Base-by-base conservation (phyloP, 2,888 invertebrate species). In the Dyspetes luteomarginatus region DNA sequence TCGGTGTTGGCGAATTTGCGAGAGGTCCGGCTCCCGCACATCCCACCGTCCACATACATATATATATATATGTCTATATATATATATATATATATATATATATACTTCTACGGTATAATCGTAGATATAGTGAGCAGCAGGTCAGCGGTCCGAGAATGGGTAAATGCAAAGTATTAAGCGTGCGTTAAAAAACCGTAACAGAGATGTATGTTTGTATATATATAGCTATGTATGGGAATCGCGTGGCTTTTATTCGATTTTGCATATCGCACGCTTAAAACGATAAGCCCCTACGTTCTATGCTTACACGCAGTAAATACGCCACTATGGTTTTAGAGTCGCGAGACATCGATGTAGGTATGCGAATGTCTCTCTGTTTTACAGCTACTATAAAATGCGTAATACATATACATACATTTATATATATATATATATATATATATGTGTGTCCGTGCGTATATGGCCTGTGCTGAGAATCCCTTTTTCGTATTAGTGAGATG, bases 401-500 rank as follows among this genome's bases (percentile, higher is more conserved):
- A 28, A 28, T 9, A 4, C 26, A 62, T 3, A n/a, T n/a, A 41
- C 41, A 1, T 60, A 15, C 36, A 17, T 60, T 5, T 12, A 41
- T 24, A 9, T 30, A 30, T 9, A 30, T 30, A 30, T 30, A 48
- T 26, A 58, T 9, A 58, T 36, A 41, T 36, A n/a, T 4, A 17
- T 28, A 9, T 41, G 3, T 41, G 12, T 15, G 48, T 4, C 24
- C 41, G n/a, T n/a, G n/a, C n/a, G n/a, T n/a, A n/a, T n/a, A n/a
- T n/a, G n/a, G n/a, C n/a, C n/a, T n/a, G 55, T 28, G 28, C 48
- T 28, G 41, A 64, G 36, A 71, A 52, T 41, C 12, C 1, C 9
- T 12, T n/a, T 15, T 5, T 43, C n/a, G 58, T 41, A 45, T 62
- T 4, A 15, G 76, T 55, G 60, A 76, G 62, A 64, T 55, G 65